Evolutionary conservation across 2,797 vertebrate genomes (phyloP).

Genomic region (Pelodytes ibericus): DNA sequence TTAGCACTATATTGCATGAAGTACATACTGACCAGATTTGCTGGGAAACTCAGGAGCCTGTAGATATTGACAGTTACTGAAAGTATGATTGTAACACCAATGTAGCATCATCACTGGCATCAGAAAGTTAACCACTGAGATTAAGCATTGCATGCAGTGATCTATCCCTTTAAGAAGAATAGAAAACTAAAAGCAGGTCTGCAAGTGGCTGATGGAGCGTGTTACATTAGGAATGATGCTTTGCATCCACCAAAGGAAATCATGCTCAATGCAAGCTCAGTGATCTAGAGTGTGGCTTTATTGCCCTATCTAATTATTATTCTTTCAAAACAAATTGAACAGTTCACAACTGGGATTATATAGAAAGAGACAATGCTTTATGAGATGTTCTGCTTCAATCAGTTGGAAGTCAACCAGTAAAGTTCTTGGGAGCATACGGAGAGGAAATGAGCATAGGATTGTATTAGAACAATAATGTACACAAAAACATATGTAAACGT

Average conservation of each 20-base stretch:
- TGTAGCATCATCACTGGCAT: no score
- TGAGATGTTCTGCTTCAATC: conserved; percentile 27
- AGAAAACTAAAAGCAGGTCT: neutral
- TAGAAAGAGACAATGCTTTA: conserved; percentile 27
- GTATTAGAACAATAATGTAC: neutral
- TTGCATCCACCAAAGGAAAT: conserved; percentile 25
- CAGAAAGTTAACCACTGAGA: no score
- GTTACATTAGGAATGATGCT: neutral
- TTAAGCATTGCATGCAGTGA: no score
- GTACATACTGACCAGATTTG: no score
- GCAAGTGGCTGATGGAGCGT: neutral
- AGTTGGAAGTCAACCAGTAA: conserved; percentile 22
- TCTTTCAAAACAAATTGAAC: conserved; percentile 36
- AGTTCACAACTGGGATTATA: conserved; percentile 28
- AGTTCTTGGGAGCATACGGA: conserved; percentile 20
- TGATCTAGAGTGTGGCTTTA: conserved; percentile 33
- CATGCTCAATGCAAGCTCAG: conserved; percentile 29
- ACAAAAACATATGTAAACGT: no score
- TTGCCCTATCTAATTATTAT: conserved; percentile 45
- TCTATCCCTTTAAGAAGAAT: no score
- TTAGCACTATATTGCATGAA: no score
- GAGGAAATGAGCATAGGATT: neutral
- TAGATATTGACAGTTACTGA: no score
- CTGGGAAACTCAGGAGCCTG: no score
- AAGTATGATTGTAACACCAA: no score